phyloP scores from a whole-genome alignment of 2,113 vertebrate genomes.

The Dipodomys stephensi region DNA sequence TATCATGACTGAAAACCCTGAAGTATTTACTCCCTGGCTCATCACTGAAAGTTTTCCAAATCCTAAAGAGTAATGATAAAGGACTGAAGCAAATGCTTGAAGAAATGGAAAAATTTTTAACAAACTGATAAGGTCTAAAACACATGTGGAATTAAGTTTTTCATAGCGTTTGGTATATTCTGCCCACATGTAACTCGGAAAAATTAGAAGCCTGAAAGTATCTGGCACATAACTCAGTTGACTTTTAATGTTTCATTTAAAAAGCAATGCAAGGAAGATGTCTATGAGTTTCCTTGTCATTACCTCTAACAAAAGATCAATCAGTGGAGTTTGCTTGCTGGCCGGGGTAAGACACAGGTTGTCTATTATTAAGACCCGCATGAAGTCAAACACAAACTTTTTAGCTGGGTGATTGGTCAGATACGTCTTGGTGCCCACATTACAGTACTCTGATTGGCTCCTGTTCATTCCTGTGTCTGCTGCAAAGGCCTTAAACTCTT shows the following conservation, averaged over 20 bases:
- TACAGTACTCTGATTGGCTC: slow-evolving; percentile 98
- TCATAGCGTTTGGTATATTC: not conserved
- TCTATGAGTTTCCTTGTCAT: slow-evolving; percentile 13
- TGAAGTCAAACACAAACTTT: slow-evolving; percentile 99
- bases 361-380: slow-evolving; percentile 98
- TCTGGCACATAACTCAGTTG: not conserved
- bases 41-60: not conserved
- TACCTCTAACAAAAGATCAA: slow-evolving; percentile 98
- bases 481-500: slow-evolving; percentile 97
- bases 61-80: not conserved
- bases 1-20: not conserved
- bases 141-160: not conserved
- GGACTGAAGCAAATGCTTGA: not conserved
- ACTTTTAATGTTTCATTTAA: slow-evolving; percentile 20
- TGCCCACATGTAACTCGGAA: not conserved
- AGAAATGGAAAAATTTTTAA: not conserved
- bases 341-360: slow-evolving; percentile 97
- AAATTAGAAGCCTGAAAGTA: not conserved
- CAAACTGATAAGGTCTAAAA: not conserved
- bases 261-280: not conserved
- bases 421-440: slow-evolving; percentile 97
- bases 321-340: slow-evolving; percentile 96
- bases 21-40: not conserved
- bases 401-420: slow-evolving; percentile 98
- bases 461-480: slow-evolving; percentile 98